These are phyloP conservation scores for Galago senegalensis DNA, from an alignment of 2,797 vertebrate genomes.

Conservation along the genomic window DNA sequence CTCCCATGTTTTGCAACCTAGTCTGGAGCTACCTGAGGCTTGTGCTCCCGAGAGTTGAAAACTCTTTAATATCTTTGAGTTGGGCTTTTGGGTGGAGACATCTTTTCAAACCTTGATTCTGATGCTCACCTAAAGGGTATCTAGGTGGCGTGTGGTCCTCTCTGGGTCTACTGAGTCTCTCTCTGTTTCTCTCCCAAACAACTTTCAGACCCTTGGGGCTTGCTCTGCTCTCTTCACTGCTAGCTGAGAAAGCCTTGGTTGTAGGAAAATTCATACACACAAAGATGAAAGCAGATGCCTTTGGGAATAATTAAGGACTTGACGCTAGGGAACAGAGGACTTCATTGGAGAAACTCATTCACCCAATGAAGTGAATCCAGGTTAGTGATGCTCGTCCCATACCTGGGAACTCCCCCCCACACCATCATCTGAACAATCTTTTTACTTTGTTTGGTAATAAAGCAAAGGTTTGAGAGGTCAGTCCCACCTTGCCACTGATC, in stretches of 20 bases:
- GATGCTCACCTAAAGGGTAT: neutral
- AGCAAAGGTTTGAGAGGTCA: neutral
- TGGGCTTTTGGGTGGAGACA: neutral
- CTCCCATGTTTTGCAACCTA: neutral
- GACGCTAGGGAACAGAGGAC: neutral
- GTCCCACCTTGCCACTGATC: neutral
- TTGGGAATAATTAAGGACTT: neutral
- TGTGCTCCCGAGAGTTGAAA: neutral
- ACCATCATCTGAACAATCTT: neutral
- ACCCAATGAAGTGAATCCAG: neutral
- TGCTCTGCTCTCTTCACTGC: neutral
- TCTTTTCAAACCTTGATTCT: neutral
- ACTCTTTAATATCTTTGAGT: neutral
- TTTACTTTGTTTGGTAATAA: neutral
- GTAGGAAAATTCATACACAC: neutral
- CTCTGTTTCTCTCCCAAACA: neutral
- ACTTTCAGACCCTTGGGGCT: neutral
- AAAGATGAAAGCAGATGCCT: neutral
- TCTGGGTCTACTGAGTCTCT: neutral
- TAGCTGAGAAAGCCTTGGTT: neutral
- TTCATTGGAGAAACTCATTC: neutral
- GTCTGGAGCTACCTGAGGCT: neutral
- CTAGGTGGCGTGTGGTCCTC: neutral
- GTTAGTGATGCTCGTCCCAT: neutral
- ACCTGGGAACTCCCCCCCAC: neutral